These are phyloP conservation scores for Melanaphis sacchari DNA, from an alignment of 1,140 invertebrate species.

Conservation along the genomic window DNA sequence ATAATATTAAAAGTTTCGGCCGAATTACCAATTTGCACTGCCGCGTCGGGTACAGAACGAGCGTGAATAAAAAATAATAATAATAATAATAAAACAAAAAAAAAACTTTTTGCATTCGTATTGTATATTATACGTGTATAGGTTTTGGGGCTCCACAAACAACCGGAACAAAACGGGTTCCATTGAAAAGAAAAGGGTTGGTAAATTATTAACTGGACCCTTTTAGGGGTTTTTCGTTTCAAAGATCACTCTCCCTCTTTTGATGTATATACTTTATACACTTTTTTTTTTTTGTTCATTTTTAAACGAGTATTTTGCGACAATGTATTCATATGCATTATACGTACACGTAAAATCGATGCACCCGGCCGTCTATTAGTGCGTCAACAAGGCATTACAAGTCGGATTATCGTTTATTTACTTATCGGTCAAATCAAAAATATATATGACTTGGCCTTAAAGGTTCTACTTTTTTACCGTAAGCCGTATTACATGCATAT, in stretches of 20 bases:
- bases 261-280: conserved; percentile 13
- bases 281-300: conserved; percentile 38
- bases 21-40: neutral
- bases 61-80: conserved; percentile 1
- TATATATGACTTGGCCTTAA: neutral
- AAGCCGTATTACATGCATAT: neutral
- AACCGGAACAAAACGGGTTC: conserved; percentile 54
- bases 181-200: conserved; percentile 57
- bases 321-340: conserved; percentile 14
- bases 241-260: conserved; percentile 52
- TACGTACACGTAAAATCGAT: neutral
- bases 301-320: neutral
- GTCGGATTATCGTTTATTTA: conserved; percentile 54
- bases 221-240: conserved; percentile 47
- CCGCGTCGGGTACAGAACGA: neutral
- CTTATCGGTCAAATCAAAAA: conserved; percentile 42
- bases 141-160: conserved; percentile 36
- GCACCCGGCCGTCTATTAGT: conserved; percentile 33
- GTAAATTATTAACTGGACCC: conserved; percentile 57
- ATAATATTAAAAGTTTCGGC: neutral
- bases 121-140: conserved; percentile 26
- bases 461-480: neutral
- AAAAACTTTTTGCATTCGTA: conserved; percentile 41
- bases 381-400: conserved; percentile 54
- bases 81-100: conserved; percentile 44